Base-by-base conservation (phyloP, 2,888 invertebrate species). In the Philereme vetulata region DNA sequence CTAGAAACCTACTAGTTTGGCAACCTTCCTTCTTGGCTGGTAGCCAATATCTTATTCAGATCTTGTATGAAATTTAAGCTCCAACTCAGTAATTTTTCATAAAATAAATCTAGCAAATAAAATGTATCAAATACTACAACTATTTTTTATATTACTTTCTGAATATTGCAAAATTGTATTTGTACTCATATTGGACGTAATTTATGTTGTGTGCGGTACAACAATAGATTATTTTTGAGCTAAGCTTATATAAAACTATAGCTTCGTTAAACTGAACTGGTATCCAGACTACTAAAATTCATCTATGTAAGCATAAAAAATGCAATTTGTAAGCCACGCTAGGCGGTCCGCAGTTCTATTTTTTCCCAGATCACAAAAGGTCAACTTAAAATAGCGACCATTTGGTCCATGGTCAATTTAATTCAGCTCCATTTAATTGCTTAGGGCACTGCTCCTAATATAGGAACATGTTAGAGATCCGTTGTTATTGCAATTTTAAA, bases 351-450 rank as follows among this genome's bases (percentile, higher is more conserved):
- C 6, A 38, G 38, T 6, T 21, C 21, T 6, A 1, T 38, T 42
- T n/a, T 38, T 55, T 48, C 40, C 34, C 49, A 58, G 58, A n/a
- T 54, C 54, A 56, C 32, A 46, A 45, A 46, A 51, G 62, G 62
- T 49, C 58, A 46, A 55, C 45, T 45, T 55, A 55, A 48, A 58
- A 58, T 62, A 62, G 55, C 58, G 9, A 33, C 35, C 48, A 58
- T 51, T 53, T 45, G 34, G 55, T 48, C 58, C 62, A 62, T 42
- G 62, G 62, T 43, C 62, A 62, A 38, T 62, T 58, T 49, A 55
- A 62, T 62, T 58, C 11, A 35, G 32, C 33, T 21, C 34, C 10
- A 8, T 40, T 47, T 56, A 56, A 56, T 61, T 56, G 50, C 49
- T 49, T 36, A 49, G 61, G 47, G 35, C 56, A 48, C n/a, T 52